These are phyloP conservation scores for Himalopsyche tibetana DNA, from an alignment of 2,888 invertebrate species.

Conservation along the genomic window DNA sequence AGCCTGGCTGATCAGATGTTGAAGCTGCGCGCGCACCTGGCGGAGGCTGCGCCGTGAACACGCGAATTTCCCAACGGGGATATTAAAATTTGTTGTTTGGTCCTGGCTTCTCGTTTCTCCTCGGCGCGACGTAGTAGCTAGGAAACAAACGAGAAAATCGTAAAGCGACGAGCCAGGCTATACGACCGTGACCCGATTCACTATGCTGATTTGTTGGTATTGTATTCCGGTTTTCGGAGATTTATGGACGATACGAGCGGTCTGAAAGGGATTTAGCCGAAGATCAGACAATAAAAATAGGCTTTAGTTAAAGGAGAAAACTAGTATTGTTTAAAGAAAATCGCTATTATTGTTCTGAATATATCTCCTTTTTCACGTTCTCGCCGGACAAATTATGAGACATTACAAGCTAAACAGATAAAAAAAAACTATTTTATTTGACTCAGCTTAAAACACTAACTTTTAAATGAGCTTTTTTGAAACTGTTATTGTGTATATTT, in stretches of 20 bases:
- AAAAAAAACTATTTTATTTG: too few relatives aligned
- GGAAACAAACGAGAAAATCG: constrained; percentile 15
- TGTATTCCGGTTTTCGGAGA: constrained; percentile 26
- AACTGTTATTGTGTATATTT: too few relatives aligned
- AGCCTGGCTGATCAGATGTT: constrained; percentile 54
- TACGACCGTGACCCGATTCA: constrained; percentile 26
- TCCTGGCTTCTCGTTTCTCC: constrained; percentile 35
- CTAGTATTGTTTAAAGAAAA: background rate
- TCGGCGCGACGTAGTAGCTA: background rate
- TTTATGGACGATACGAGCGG: constrained; percentile 17
- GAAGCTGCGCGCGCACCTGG: constrained; percentile 67
- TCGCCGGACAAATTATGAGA: too few relatives aligned
- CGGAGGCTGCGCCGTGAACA: constrained; percentile 65
- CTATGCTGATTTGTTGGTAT: constrained; percentile 17
- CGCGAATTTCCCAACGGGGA: constrained; percentile 41
- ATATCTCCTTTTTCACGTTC: too few relatives aligned
- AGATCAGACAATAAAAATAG: background rate
- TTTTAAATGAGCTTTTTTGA: too few relatives aligned
- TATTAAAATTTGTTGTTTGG: constrained; percentile 34
- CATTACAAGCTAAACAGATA: too few relatives aligned
- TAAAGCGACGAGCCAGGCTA: background rate
- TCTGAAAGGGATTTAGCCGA: background rate
- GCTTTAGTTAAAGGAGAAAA: background rate
- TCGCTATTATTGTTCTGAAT: too few relatives aligned
- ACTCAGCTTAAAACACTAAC: too few relatives aligned